These are phyloP conservation scores for Neogale vison DNA, from an alignment of 2,113 vertebrate species.

Conservation along the genomic window DNA sequence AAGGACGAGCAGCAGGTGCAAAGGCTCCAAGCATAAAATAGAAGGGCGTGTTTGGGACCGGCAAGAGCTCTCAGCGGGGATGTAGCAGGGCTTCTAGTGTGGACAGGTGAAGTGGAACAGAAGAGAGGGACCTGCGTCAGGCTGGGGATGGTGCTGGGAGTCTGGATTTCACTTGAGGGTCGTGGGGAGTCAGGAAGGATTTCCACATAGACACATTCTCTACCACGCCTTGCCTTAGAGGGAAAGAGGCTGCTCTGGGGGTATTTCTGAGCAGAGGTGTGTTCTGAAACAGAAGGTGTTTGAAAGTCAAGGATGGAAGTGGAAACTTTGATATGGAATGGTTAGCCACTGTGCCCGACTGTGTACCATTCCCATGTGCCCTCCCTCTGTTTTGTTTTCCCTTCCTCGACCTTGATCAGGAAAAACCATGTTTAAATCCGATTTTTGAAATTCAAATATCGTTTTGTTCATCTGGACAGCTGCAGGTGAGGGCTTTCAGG, in stretches of 20 bases:
- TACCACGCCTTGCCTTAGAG: not conserved
- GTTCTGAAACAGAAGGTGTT: not conserved
- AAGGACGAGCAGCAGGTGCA: not conserved
- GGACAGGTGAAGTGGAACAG: not conserved
- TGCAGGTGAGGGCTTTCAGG: not conserved
- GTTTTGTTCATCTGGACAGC: not conserved
- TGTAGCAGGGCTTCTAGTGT: not conserved
- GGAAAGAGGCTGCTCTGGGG: not conserved
- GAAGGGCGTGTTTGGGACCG: not conserved
- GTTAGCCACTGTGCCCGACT: not conserved
- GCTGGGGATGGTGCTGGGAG: not conserved
- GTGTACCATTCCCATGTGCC: not conserved
- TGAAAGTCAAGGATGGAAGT: not conserved
- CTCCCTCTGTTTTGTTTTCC: not conserved
- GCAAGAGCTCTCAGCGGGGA: not conserved
- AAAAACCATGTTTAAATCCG: not conserved
- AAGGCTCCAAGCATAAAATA: not conserved
- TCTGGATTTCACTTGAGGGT: not conserved
- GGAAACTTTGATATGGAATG: not conserved
- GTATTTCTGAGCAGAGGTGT: not conserved
- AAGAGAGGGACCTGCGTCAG: not conserved
- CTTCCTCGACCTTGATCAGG: not conserved
- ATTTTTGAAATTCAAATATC: not conserved
- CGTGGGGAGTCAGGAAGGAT: not conserved
- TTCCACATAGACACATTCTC: not conserved